Percentiles rank a stretch among this genome's conserved stretches.
phyloP scores from a whole-genome alignment of 2,888 invertebrate species.

The Epistrophe eligans region DNA sequence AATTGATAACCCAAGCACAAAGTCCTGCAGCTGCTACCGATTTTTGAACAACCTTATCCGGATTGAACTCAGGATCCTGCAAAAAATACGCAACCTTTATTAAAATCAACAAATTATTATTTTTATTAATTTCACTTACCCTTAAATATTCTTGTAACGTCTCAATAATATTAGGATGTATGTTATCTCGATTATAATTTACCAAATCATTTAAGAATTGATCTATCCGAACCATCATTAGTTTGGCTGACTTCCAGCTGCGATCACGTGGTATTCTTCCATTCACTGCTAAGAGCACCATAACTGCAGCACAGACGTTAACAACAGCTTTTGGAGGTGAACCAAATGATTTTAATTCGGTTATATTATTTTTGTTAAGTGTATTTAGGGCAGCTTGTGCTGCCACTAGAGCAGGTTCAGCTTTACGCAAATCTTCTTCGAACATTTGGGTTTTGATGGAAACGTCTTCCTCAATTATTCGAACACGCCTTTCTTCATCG shows the following conservation, averaged over 20 bases:
- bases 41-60: conserved; percentile 93
- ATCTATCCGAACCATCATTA: conserved; percentile 96
- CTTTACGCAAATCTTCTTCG: conserved; percentile 94
- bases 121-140: conserved; percentile 70
- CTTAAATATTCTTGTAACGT: conserved; percentile 85
- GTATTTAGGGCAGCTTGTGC: conserved; percentile 92
- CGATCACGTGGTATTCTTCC: conserved; percentile 96
- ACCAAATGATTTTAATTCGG: conserved; percentile 97
- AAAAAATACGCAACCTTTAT: not conserved
- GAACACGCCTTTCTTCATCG: conserved; percentile 96
- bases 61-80: conserved; percentile 91
- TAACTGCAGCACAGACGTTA: conserved; percentile 94
- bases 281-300: conserved; percentile 92
- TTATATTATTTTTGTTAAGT: conserved; percentile 96
- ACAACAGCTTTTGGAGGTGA: conserved; percentile 96
- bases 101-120: not conserved
- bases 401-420: conserved; percentile 95
- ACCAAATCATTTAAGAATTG: conserved; percentile 93
- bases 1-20: conserved; percentile 97
- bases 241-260: conserved; percentile 96
- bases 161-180: conserved; percentile 94
- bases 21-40: conserved; percentile 96
- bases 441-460: conserved; percentile 94
- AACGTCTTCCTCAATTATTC: conserved; percentile 95
- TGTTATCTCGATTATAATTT: conserved; percentile 97